Conservation (phyloP, 2,888 invertebrate species). For the Cheilosia vulpina region DNA sequence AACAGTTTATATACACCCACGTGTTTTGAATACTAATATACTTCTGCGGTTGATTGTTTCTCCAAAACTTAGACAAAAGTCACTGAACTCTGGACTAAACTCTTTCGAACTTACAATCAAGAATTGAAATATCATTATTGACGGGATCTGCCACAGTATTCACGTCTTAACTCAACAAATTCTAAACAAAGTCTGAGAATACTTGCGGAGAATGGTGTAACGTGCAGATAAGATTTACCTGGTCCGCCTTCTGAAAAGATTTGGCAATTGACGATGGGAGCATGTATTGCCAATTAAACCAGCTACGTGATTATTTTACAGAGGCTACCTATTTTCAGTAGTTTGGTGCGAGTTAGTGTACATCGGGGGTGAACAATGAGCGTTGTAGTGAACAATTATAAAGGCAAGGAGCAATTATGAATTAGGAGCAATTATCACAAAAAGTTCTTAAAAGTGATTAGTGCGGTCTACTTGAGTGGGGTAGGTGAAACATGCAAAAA, state of each 20-base stretch:
- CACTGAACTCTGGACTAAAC: slow-evolving; percentile 26
- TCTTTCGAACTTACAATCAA: slow-evolving; percentile 49
- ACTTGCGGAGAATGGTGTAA: neutral
- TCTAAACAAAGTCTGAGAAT: slow-evolving; percentile 50
- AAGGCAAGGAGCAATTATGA: neutral
- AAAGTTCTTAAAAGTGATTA: slow-evolving; percentile 39
- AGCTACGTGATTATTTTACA: slow-evolving; percentile 30
- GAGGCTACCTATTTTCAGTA: slow-evolving; percentile 20
- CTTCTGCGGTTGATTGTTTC: slow-evolving; percentile 7
- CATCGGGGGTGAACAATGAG: slow-evolving; percentile 58
- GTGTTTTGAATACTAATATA: slow-evolving; percentile 21
- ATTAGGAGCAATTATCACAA: slow-evolving; percentile 31
- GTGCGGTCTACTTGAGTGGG: slow-evolving; percentile 8
- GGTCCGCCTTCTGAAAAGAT: slow-evolving; percentile 15
- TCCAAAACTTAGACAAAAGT: slow-evolving; percentile 17
- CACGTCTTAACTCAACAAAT: slow-evolving; percentile 46
- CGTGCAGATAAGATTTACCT: slow-evolving; percentile 23
- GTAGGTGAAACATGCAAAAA: neutral
- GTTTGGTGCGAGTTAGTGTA: too few species aligned
- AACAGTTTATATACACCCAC: neutral
- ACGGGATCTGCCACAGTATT: neutral
- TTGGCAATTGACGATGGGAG: slow-evolving; percentile 15
- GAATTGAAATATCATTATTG: slow-evolving; percentile 37
- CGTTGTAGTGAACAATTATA: neutral
- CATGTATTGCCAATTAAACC: slow-evolving; percentile 47